Evolutionary conservation across 2,113 vertebrate species (phyloP), one percentile per base, ranked within the genome.

Genomic region (Strigops habroptila): DNA sequence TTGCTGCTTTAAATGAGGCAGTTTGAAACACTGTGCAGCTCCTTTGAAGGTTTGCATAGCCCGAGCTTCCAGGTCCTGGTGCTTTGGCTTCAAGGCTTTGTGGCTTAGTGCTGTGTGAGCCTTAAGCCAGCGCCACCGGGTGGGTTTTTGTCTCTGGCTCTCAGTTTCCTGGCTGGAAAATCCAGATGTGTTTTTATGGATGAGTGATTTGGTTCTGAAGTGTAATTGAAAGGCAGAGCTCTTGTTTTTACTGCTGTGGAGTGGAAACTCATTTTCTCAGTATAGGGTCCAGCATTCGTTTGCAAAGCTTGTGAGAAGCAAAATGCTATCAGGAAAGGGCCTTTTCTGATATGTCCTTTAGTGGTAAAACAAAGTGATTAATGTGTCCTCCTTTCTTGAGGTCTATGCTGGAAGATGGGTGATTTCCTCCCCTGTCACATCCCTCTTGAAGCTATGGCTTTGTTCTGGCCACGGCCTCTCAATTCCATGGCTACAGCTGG

Each of bases 61-160:
- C 52, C 55, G 89, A 75, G 65, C 22, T 89, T 89, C 69, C 94
- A 91, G 91, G 76, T 83, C 70, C 11, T 52, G 89, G 67, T 51
- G 9, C 82, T 91, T 92, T 88, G 80, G 88, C 90, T 68, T 37
- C 18, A 27, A 73, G 76, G 27, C 14, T 14, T 73, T 78, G 82
- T 85, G 88, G 86, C 65, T 86, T 18, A 18, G 39, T 49, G 57
- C 41, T 55, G 46, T 0, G 8, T 71, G 74, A 82, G 25, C 75
- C 65, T 3, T 6, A 44, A 93, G 62, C 67, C 90, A 83, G 80
- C 67, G 83, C 48, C 53, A 31, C 30, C 9, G 83, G 52, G 35
- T 59, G 63, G 35, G 52, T 77, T 85, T 52, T 81, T 79, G 86
- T 86, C 74, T 87, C 82, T 96, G 95, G 70, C 84, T 63, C 74